These are phyloP conservation scores for Peromyscus attwateri DNA, from an alignment of 2,797 vertebrate species.

Conservation along the genomic window DNA sequence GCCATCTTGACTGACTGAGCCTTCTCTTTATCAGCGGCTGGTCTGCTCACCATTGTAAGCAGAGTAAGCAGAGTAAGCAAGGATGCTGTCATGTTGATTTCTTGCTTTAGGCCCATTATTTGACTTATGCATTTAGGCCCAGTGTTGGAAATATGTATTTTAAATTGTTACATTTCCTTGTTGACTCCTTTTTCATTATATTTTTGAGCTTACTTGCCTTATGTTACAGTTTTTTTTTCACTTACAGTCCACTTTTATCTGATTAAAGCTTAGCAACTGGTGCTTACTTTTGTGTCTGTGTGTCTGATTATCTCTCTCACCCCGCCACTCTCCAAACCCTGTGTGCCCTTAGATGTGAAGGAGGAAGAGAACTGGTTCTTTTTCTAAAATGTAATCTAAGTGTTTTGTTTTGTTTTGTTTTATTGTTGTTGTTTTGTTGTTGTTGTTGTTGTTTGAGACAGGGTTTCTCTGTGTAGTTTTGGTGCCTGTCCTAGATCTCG, in stretches of 20 bases:
- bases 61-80: background rate
- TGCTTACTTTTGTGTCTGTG: background rate
- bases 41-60: background rate
- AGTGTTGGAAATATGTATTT: background rate
- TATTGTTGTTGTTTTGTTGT: no score
- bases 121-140: background rate
- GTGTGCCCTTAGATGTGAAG: background rate
- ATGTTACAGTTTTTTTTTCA: background rate
- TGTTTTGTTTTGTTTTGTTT: background rate
- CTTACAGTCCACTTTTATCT: background rate
- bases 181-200: background rate
- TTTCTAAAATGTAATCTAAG: background rate
- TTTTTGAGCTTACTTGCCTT: background rate
- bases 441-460: no score
- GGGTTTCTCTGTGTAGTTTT: no score
- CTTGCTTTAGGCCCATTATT: background rate
- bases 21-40: background rate
- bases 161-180: background rate
- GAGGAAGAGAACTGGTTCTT: background rate
- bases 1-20: background rate
- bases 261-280: background rate
- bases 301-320: background rate
- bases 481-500: no score
- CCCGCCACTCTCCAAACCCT: background rate
- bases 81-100: background rate